Base-by-base conservation (phyloP, 2,797 vertebrate genomes). In the Cynodonichthys magdalenae region DNA sequence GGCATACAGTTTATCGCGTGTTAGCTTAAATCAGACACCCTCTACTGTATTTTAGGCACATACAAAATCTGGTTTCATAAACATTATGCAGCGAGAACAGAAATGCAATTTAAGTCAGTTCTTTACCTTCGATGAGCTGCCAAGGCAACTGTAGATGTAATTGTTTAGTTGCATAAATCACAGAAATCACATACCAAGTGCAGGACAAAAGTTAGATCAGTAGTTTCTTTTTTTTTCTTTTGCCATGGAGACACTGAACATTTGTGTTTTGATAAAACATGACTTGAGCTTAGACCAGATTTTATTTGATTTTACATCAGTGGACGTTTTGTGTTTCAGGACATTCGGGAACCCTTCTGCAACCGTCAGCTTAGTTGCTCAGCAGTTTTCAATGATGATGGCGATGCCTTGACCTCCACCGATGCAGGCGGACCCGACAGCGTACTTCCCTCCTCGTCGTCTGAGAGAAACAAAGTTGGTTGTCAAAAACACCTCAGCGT, bases 331-430 rank as follows among this genome's bases (percentile, higher is more conserved):
- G 28, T 20, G 41, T 48, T 24, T 20, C 6, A 52, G 4, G 39
- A 53, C n/a, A 52, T 72, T 70, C 12, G 53, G 46, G 0, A 62
- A 18, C 42, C 67, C 17, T 48, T 74, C 58, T 19, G 41, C 46
- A 15, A 27, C 1, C 31, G 8, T 3, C 28, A 47, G 24, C 15
- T 66, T 67, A 17, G 42, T 84, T 45, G 57, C 0, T 90, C 71
- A 79, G 67, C 59, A 89, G 55, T 74, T 96, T 89, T 99, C 93
- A 6, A 99, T 77, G 80, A 99, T 57, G 55, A 99, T 27, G 1
- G 97, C 97, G 0, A 99, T 98, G 8, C 97, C 98, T 63, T 99
- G 98, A 47, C 98, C 98, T 0, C 98, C 97, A 0, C 98, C 98
- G 0, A 99, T 99, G 84, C 97, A 99, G 31, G 98, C 97, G 0